Conservation (phyloP, 2,888 invertebrate species). For the Stenolophus ochropezus region DNA sequence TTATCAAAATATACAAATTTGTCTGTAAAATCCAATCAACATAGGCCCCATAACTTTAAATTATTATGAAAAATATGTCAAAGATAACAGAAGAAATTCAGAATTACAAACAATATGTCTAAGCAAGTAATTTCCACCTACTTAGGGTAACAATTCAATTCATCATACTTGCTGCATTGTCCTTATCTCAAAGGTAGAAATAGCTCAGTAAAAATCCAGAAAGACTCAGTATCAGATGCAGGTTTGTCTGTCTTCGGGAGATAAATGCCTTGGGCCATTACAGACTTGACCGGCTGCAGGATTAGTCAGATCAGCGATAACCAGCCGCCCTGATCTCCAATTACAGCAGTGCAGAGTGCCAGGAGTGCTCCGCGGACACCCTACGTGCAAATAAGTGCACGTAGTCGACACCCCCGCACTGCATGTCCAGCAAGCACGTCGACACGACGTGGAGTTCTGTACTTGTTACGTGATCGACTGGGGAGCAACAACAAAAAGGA, state of each 20-base stretch:
- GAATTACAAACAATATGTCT: too few species aligned
- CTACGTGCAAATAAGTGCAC: slow-evolving; percentile 46
- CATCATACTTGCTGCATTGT: too few species aligned
- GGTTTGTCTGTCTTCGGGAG: slow-evolving; percentile 28
- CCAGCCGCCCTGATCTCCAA: slow-evolving; percentile 48
- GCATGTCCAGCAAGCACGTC: background rate
- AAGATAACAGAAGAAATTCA: too few species aligned
- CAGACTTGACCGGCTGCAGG: slow-evolving; percentile 61
- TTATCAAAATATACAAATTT: too few species aligned
- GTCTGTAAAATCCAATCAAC: too few species aligned
- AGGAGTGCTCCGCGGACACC: slow-evolving; percentile 5
- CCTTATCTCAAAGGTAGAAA: too few species aligned
- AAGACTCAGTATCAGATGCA: background rate
- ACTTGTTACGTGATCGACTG: slow-evolving; percentile 17
- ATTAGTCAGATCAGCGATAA: slow-evolving; percentile 70
- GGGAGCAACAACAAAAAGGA: too few species aligned
- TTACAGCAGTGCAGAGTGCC: slow-evolving; percentile 36
- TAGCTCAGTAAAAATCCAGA: background rate
- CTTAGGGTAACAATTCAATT: too few species aligned
- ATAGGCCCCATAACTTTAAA: too few species aligned
- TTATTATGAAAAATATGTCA: too few species aligned
- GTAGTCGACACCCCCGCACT: slow-evolving; percentile 9
- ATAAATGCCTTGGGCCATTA: slow-evolving; percentile 55
- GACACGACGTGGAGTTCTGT: background rate
- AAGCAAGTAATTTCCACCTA: too few species aligned